These are phyloP conservation scores for Seira sanloemensis DNA, from an alignment of 2,888 invertebrate genomes.

Conservation along the genomic window DNA sequence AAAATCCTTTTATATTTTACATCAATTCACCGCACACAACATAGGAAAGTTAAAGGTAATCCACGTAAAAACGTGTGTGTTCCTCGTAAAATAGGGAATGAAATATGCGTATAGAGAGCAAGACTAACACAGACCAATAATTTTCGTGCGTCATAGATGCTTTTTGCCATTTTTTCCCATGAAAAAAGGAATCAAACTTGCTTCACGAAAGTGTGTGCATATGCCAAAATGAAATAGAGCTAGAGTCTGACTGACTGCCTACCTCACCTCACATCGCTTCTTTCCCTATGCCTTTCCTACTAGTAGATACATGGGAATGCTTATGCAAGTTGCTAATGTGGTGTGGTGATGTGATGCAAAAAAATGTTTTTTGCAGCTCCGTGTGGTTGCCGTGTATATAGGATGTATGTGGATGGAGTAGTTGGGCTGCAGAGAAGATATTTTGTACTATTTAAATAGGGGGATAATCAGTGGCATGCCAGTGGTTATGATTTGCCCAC, in stretches of 20 bases:
- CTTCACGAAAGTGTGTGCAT: slow-evolving; percentile 9
- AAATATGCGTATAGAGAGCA: not conserved
- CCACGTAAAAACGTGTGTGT: slow-evolving; percentile 8
- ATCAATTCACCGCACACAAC: not conserved
- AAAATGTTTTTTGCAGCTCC: not conserved
- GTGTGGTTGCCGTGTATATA: too few species aligned
- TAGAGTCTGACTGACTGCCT: slow-evolving; percentile 29
- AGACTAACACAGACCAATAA: slow-evolving; percentile 40
- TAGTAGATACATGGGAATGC: not conserved
- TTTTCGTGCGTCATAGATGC: slow-evolving; percentile 59
- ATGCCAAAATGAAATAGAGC: slow-evolving; percentile 9
- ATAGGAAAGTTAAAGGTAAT: not conserved
- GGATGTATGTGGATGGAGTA: too few species aligned
- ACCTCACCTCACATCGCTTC: slow-evolving; percentile 22
- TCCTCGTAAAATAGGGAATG: not conserved
- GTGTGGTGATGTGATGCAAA: slow-evolving; percentile 10
- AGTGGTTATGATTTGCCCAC: slow-evolving; percentile 55
- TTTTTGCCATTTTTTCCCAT: slow-evolving; percentile 56
- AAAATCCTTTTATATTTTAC: not conserved
- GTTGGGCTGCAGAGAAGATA: too few species aligned
- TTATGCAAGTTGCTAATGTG: slow-evolving; percentile 29
- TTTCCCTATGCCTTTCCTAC: not conserved
- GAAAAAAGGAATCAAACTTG: slow-evolving; percentile 43
- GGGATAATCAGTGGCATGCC: slow-evolving; percentile 9
- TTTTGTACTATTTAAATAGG: too few species aligned